Conservation (phyloP, 1,140 invertebrate genomes). For the Drosophila ogumai region DNA sequence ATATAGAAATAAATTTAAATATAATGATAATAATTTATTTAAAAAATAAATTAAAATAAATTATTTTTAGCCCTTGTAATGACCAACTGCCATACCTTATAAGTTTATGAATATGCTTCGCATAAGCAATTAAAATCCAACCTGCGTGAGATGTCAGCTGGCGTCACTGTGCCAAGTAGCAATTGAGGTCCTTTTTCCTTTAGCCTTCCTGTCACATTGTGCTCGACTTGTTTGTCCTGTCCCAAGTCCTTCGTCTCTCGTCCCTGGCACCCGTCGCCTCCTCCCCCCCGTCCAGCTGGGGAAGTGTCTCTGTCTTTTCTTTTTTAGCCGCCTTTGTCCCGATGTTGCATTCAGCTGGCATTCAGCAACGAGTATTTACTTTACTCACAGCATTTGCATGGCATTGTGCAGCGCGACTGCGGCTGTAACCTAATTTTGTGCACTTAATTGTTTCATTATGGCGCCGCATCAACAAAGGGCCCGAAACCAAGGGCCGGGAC, state of each 20-base stretch:
- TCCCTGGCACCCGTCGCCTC: not conserved
- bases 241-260: not conserved
- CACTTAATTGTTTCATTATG: constrained; percentile 83
- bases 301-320: constrained; percentile 41
- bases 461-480: constrained; percentile 77
- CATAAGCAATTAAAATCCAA: constrained; percentile 6
- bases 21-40: no score
- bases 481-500: constrained; percentile 28
- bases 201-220: constrained; percentile 57
- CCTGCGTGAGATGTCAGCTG: not conserved
- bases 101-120: not conserved
- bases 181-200: constrained; percentile 30
- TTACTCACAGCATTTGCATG: constrained; percentile 78
- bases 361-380: constrained; percentile 60
- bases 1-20: no score
- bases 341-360: constrained; percentile 51
- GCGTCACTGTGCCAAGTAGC: constrained; percentile 16
- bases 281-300: constrained; percentile 13
- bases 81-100: not conserved
- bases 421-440: constrained; percentile 80
- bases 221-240: constrained; percentile 38
- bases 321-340: constrained; percentile 39
- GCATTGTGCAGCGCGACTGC: constrained; percentile 65
- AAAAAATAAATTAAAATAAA: no score
- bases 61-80: not conserved